Percentiles rank a stretch among this genome's conserved stretches.
phyloP scores from a whole-genome alignment of 1,140 invertebrate genomes.

The Ips typographus region DNA sequence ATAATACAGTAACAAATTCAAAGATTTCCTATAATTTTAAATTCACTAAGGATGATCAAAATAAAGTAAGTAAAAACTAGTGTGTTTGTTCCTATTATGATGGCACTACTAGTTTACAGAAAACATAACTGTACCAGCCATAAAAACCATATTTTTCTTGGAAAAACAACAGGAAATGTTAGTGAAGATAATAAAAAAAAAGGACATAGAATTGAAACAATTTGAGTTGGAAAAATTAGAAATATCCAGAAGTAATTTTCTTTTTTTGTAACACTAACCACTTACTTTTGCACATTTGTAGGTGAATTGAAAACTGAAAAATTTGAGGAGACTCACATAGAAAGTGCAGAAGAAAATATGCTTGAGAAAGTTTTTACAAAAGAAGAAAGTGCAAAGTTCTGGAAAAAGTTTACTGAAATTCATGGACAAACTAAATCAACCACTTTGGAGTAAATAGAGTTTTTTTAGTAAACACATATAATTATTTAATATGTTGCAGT shows the following conservation, averaged over 20 bases:
- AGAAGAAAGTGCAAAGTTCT: conserved; percentile 20
- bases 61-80: neutral
- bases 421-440: conserved; percentile 20
- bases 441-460: conserved; percentile 18
- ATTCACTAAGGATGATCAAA: neutral
- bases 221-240: conserved; percentile 41
- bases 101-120: conserved; percentile 32
- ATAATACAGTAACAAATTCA: neutral
- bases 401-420: conserved; percentile 19
- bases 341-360: conserved; percentile 15
- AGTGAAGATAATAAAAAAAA: conserved; percentile 37
- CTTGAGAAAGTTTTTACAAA: conserved; percentile 33
- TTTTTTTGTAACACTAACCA: neutral
- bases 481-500: conserved; percentile 11
- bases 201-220: conserved; percentile 42
- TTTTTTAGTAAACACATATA: neutral
- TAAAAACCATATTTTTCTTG: conserved; percentile 39
- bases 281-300: conserved; percentile 11
- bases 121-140: conserved; percentile 37
- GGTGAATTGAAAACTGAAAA: conserved; percentile 36
- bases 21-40: neutral
- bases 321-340: conserved; percentile 27
- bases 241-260: conserved; percentile 38
- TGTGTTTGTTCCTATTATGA: neutral
- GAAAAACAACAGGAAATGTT: conserved; percentile 39